phyloP scores from a whole-genome alignment of 1,140 invertebrate genomes.

The Steinernema khuongi region DNA sequence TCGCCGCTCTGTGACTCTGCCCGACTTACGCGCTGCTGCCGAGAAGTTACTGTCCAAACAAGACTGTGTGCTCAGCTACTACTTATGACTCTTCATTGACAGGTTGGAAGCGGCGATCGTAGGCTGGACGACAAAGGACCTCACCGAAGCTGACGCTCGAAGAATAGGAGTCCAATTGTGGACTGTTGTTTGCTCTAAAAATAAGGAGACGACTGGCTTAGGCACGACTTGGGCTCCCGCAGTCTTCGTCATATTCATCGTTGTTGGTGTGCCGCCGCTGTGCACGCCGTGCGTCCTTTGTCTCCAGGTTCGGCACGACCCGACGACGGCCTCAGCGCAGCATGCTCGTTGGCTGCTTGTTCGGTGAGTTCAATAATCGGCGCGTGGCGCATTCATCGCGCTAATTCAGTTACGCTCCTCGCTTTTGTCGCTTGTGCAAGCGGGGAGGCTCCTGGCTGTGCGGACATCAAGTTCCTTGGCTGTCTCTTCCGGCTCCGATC shows the following conservation, averaged over 20 bases:
- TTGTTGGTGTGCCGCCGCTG: not conserved
- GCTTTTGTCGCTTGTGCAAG: not conserved
- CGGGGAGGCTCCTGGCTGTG: conserved; percentile 15
- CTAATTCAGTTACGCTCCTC: conserved; percentile 6
- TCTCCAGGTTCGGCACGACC: not conserved
- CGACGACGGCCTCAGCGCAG: not conserved
- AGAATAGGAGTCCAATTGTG: conserved; percentile 14
- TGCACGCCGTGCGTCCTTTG: not conserved
- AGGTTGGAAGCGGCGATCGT: conserved; percentile 11
- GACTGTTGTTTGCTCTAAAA: conserved; percentile 14
- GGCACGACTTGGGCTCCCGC: not conserved
- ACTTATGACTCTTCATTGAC: conserved; percentile 15
- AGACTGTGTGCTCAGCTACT: conserved; percentile 1
- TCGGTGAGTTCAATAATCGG: not conserved
- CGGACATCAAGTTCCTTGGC: conserved; percentile 32
- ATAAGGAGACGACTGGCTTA: conserved; percentile 1
- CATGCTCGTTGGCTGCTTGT: not conserved
- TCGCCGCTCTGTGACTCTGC: too few relatives aligned
- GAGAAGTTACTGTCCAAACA: not conserved
- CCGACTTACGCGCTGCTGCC: too few relatives aligned
- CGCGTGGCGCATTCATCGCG: not conserved
- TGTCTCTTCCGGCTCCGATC: conserved; percentile 34
- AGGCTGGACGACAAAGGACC: not conserved
- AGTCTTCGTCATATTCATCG: not conserved
- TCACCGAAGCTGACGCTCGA: conserved; percentile 7